Conservation (phyloP, 2,113 vertebrate species). For the Rhombomys opimus region DNA sequence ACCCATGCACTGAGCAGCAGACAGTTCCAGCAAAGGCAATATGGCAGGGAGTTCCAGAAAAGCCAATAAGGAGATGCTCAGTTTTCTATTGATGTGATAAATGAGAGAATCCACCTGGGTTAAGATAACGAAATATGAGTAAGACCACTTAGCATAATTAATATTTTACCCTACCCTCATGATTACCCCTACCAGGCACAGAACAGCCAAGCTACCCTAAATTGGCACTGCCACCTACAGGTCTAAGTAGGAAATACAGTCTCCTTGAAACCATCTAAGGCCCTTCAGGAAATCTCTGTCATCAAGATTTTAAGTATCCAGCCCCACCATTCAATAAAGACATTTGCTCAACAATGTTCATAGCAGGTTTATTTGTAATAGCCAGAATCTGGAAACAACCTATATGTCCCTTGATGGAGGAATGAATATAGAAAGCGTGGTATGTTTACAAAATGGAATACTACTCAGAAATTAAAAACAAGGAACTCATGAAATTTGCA, state of each 20-base stretch:
- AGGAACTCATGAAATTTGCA: too few relatives aligned
- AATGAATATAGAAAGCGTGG: too few relatives aligned
- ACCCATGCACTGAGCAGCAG: neutral
- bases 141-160: neutral
- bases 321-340: too few relatives aligned
- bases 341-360: too few relatives aligned
- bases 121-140: neutral
- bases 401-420: too few relatives aligned
- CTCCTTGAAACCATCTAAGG: neutral
- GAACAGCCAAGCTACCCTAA: neutral
- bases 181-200: neutral
- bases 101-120: neutral
- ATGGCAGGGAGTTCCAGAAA: neutral
- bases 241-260: fast-evolving
- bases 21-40: neutral
- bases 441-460: too few relatives aligned
- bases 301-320: neutral
- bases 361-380: too few relatives aligned
- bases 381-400: too few relatives aligned
- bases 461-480: too few relatives aligned
- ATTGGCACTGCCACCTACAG: slow-evolving; percentile 20
- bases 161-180: neutral
- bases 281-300: neutral
- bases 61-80: neutral
- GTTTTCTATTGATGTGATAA: neutral